Evolutionary conservation across 2,888 invertebrate species (phyloP), one percentile per base, ranked within the genome.

Genomic region (Ectemnius cavifrons): DNA sequence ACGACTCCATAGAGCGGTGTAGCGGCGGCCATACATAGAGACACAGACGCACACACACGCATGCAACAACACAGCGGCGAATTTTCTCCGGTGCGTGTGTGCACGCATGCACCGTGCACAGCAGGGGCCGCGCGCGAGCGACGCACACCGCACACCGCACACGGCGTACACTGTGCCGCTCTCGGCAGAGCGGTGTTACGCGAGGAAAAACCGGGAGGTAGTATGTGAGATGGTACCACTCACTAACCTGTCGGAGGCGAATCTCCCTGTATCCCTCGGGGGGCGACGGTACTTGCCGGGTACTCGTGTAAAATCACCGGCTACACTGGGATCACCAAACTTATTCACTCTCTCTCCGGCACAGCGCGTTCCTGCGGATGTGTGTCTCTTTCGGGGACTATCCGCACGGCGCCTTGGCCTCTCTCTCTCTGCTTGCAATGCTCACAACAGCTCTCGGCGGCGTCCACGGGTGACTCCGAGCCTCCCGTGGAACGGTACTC

Each of bases 161-260:
- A 14, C 52, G 16, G 16, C 52, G 66, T 76, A 72, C 63, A 72
- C 72, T 28, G 76, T 63, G 71, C 52, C 60, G 27, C 52, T 75
- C 52, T 52, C 52, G 52, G 14, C 8, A 37, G 14, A 14, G 52
- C 63, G 75, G 68, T 71, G 77, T 71, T 79, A 72, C 73, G 66
- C 78, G 74, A 57, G 68, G 67, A 76, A 79, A 72, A 76, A 80
- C 73, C 75, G 57, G 57, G 49, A 66, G 64, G 47, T 60, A 63
- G 16, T 16, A 52, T 52, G n/a, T 14, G 60, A 46, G 52, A 37
- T 46, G 37, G 63, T 57, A 45, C 23, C 75, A 56, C 76, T 66
- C 70, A 83, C 83, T 83, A 83, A 83, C 83, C 83, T 83, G 84
- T 84, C 83, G 83, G 82, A 81, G 80, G 80, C 83, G 81, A 83